A percentile compares a stretch with the other conserved stretches of the same genome.
phyloP scores from a whole-genome alignment of 2,113 vertebrate species.

The Hypomesus transpacificus region DNA sequence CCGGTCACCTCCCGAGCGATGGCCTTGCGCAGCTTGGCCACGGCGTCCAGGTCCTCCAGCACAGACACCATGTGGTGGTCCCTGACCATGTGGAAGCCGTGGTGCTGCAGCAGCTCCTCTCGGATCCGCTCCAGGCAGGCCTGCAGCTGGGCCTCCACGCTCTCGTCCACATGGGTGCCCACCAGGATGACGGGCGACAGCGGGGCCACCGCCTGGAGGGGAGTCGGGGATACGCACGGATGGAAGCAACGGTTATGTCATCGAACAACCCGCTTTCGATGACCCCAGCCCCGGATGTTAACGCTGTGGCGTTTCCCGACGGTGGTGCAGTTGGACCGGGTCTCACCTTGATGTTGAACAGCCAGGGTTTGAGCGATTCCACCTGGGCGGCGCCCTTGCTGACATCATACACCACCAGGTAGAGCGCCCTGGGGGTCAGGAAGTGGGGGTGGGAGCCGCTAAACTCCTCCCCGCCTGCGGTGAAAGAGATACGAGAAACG shows the following conservation, averaged over 20 bases:
- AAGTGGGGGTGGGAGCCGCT: constrained; percentile 89
- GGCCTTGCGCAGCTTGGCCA: constrained; percentile 83
- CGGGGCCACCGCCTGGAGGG: constrained; percentile 82
- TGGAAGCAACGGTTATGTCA: not conserved
- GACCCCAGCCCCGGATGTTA: not conserved
- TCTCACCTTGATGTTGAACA: constrained; percentile 94
- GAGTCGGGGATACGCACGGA: not conserved
- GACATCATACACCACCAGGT: constrained; percentile 90
- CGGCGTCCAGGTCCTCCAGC: constrained; percentile 82
- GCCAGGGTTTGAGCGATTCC: constrained; percentile 92
- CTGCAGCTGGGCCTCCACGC: constrained; percentile 79
- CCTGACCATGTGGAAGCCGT: constrained; percentile 83
- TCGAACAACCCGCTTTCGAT: not conserved
- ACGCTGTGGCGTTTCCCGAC: too few relatives aligned
- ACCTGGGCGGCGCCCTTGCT: constrained; percentile 88
- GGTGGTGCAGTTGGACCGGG: not conserved
- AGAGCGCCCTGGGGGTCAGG: constrained; percentile 88
- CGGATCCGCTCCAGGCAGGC: constrained; percentile 81
- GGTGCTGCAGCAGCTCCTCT: constrained; percentile 80
- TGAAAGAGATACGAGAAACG: too few relatives aligned
- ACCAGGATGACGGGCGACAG: constrained; percentile 91
- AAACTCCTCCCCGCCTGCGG: constrained; percentile 83
- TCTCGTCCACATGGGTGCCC: constrained; percentile 87
- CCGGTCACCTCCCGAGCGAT: constrained; percentile 80
- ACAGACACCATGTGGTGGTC: constrained; percentile 85